Evolutionary conservation across 2,113 vertebrate species (phyloP).

Genomic region (Engystomops pustulosus): DNA sequence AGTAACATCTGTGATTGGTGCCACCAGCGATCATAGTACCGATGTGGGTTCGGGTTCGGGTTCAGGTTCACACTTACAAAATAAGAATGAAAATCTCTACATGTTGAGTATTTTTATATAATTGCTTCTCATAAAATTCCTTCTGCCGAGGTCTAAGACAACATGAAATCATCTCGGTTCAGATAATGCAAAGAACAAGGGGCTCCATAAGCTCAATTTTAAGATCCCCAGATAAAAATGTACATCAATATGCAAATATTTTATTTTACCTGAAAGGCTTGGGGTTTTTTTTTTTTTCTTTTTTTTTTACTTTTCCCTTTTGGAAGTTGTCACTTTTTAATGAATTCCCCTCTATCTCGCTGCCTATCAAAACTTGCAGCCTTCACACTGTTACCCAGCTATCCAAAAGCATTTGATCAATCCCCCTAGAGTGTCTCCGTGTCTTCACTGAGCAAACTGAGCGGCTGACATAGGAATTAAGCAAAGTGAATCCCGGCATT

Average conservation of each 20-base stretch:
- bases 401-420: conserved; percentile 37
- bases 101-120: too few species aligned
- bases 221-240: neutral
- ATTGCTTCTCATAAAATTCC: too few species aligned
- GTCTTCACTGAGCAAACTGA: conserved; percentile 25
- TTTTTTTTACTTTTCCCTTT: neutral
- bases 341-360: conserved; percentile 10
- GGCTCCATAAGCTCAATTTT: neutral
- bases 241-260: neutral
- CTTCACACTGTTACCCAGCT: conserved; percentile 37
- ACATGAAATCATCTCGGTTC: too few species aligned
- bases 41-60: too few species aligned
- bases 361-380: conserved; percentile 14
- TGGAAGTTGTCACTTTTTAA: conserved; percentile 13
- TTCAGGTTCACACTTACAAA: too few species aligned
- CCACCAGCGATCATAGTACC: too few species aligned
- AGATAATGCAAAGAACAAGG: neutral
- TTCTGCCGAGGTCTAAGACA: too few species aligned
- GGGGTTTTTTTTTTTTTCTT: too few species aligned
- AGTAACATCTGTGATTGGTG: too few species aligned
- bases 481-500: conserved; percentile 29
- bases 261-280: neutral
- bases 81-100: too few species aligned
- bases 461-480: conserved; percentile 34
- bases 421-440: conserved; percentile 32